Base-by-base conservation (phyloP, 2,797 vertebrate genomes). In the Alectoris magna region DNA sequence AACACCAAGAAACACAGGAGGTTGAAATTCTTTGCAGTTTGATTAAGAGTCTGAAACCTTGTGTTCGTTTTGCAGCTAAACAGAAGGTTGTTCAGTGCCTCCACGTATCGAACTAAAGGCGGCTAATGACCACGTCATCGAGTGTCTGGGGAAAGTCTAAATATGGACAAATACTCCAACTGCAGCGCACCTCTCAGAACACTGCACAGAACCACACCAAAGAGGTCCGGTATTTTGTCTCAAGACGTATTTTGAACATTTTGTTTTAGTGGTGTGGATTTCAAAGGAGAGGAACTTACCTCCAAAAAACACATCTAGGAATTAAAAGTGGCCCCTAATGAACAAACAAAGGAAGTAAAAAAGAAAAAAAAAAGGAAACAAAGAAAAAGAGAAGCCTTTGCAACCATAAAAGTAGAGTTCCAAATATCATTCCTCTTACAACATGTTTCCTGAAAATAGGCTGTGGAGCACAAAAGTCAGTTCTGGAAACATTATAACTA, bases 391-490 rank as follows among this genome's bases (percentile, higher is more conserved):
- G 90, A 78, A 97, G 88, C 24, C 14, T 94, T 95, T 60, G 68
- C 67, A 91, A 66, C 88, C 72, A 75, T 93, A 95, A 93, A 96
- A 96, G 77, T 39, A 53, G 76, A 91, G 41, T 88, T 87, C 90
- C 91, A 94, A 81, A 95, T 73, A 91, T 85, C 69, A 90, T 90
- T 60, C 91, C 64, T 87, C 81, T 97, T 96, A 95, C 92, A 94
- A 96, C 93, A 94, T 87, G 75, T 72, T 95, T 96, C 83, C 67
- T 97, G 92, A 90, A 96, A 97, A 94, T 72, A 92, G 90, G 73
- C 85, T 93, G 67, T 58, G 77, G 86, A 96, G 78, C 85, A 89
- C 89, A 91, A 68, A 75, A 89, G 88, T 95, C 71, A 84, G 18
- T 95, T 95, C 91, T 95, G 93, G 88, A 91, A 96, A 94, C 8